phyloP scores from a whole-genome alignment of 2,113 vertebrate species.

The Hymenochirus boettgeri region DNA sequence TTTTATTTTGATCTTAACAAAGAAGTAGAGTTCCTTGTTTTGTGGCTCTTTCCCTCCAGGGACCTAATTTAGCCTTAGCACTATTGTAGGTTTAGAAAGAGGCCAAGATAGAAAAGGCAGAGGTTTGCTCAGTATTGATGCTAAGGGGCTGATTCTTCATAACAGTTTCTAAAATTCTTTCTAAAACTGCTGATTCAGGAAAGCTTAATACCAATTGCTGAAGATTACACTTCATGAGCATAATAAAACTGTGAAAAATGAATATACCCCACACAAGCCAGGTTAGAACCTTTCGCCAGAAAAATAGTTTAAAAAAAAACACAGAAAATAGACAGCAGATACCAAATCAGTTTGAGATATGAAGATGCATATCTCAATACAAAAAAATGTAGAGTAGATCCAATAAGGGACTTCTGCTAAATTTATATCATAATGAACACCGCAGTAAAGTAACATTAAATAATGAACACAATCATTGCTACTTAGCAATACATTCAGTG shows the following conservation, averaged over 20 bases:
- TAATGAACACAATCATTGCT: not conserved
- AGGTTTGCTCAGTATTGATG: conserved; percentile 62
- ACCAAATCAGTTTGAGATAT: no score
- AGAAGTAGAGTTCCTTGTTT: conserved; percentile 64
- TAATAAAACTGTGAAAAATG: conserved; percentile 27
- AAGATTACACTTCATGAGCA: conserved; percentile 33
- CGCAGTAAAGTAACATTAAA: conserved; percentile 1
- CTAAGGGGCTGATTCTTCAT: conserved; percentile 57
- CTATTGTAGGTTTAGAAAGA: conserved; percentile 67
- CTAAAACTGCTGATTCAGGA: conserved; percentile 58
- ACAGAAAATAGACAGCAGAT: no score
- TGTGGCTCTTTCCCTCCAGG: conserved; percentile 58
- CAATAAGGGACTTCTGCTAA: not conserved
- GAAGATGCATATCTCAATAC: no score
- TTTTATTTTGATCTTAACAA: conserved; percentile 65
- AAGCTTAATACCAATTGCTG: conserved; percentile 24
- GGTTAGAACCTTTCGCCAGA: not conserved
- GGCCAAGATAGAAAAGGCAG: conserved; percentile 56
- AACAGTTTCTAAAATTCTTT: conserved; percentile 54
- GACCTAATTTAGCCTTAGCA: conserved; percentile 73
- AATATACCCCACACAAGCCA: not conserved
- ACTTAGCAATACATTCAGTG: no score
- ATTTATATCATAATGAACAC: not conserved
- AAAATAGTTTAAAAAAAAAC: not conserved
- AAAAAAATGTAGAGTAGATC: no score